Percentiles rank a stretch among this genome's conserved stretches.
phyloP scores from a whole-genome alignment of 2,888 invertebrate genomes.

The Pegoplata infirma region DNA sequence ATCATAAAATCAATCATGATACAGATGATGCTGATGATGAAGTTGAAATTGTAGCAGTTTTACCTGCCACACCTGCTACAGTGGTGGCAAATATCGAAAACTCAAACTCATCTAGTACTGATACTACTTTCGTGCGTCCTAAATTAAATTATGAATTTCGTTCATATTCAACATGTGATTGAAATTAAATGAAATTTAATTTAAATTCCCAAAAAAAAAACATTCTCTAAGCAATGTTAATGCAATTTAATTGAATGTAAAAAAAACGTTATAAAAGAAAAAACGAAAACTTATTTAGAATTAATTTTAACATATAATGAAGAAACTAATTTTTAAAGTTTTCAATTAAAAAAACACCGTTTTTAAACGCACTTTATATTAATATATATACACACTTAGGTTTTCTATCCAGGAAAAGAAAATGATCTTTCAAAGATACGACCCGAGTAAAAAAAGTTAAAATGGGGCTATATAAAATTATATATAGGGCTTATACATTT shows the following conservation, averaged over 20 bases:
- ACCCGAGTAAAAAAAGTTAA: too few relatives aligned
- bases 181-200: conserved; percentile 45
- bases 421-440: too few relatives aligned
- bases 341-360: conserved; percentile 6
- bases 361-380: conserved; percentile 13
- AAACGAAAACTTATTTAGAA: conserved; percentile 9
- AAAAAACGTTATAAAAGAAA: background rate
- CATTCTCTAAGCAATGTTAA: conserved; percentile 17
- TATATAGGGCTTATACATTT: too few relatives aligned
- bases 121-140: conserved; percentile 49
- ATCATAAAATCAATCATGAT: conserved; percentile 1
- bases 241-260: conserved; percentile 6
- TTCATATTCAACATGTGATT: conserved; percentile 72
- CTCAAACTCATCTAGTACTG: conserved; percentile 19
- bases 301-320: conserved; percentile 38
- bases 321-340: conserved; percentile 17
- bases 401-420: conserved; percentile 6
- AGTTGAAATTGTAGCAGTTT: conserved; percentile 60
- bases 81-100: conserved; percentile 15
- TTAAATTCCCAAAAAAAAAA: conserved; percentile 16
- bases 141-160: conserved; percentile 69
- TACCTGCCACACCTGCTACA: conserved; percentile 7
- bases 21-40: conserved; percentile 55
- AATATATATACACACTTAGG: background rate
- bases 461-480: too few relatives aligned